phyloP scores from a whole-genome alignment of 2,888 invertebrate genomes.

The Dolomedes plantarius region DNA sequence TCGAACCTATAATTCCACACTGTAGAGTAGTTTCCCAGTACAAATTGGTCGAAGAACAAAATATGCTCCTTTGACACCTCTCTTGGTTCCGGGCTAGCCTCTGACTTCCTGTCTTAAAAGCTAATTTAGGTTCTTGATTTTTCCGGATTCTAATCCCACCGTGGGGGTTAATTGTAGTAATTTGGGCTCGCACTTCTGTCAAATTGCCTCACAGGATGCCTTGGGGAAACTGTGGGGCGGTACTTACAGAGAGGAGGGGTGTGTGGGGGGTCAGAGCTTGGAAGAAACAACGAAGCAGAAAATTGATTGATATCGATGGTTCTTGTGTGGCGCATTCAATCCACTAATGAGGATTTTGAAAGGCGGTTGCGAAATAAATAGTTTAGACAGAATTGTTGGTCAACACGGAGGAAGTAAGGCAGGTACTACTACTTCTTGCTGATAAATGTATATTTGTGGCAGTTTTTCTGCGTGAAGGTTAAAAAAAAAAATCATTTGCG shows the following conservation, averaged over 20 bases:
- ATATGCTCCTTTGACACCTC: slow-evolving; percentile 40
- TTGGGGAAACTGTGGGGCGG: not conserved
- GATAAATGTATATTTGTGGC: too few species aligned
- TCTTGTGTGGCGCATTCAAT: not conserved
- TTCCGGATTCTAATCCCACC: slow-evolving; percentile 23
- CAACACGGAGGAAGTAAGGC: not conserved
- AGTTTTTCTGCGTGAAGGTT: too few species aligned
- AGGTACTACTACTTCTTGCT: too few species aligned
- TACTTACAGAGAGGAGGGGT: not conserved
- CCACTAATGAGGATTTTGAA: not conserved
- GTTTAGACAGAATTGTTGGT: not conserved
- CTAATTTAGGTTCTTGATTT: slow-evolving; percentile 36
- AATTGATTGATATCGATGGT: slow-evolving; percentile 1
- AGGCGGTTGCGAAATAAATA: not conserved
- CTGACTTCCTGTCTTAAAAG: slow-evolving; percentile 58
- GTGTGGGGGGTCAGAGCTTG: not conserved
- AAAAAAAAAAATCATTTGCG: too few species aligned
- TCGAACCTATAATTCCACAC: not conserved
- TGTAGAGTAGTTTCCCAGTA: not conserved
- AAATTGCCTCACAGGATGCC: not conserved
- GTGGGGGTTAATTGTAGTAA: slow-evolving; percentile 49
- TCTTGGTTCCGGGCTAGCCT: slow-evolving; percentile 24
- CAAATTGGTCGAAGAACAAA: not conserved
- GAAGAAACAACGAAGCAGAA: slow-evolving; percentile 8
- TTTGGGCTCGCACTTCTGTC: slow-evolving; percentile 34